These are phyloP conservation scores for Athene cunicularia DNA, from an alignment of 2,113 vertebrate species.

Conservation along the genomic window DNA sequence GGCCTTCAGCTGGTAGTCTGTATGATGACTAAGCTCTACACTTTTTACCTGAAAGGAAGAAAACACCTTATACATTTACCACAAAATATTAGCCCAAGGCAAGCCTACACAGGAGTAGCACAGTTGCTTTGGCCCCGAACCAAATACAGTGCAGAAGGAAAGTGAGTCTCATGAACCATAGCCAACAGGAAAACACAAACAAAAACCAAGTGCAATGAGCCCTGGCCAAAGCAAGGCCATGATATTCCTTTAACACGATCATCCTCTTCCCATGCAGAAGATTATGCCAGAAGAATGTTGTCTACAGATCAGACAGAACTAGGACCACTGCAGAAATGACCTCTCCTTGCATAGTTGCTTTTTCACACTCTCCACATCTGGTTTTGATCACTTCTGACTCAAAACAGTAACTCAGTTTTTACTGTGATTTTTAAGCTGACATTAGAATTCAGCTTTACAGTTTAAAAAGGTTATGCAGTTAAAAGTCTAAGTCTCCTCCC, in stretches of 20 bases:
- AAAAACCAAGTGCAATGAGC: accelerated
- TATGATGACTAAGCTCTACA: slow-evolving; percentile 94
- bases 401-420: background rate
- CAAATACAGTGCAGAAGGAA: background rate
- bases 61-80: background rate
- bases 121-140: background rate
- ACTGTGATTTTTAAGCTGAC: background rate
- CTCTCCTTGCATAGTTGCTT: background rate
- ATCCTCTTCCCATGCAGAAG: background rate
- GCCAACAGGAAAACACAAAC: background rate
- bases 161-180: accelerated
- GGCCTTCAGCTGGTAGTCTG: slow-evolving; percentile 95
- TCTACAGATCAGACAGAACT: background rate
- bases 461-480: background rate
- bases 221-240: background rate
- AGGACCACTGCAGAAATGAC: background rate
- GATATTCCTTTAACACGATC: background rate
- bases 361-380: background rate
- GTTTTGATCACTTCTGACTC: background rate
- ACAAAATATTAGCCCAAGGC: background rate
- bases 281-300: background rate
- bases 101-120: background rate
- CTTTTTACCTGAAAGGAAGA: slow-evolving; percentile 77
- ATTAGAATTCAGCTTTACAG: background rate
- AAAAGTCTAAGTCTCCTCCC: background rate